Base-by-base conservation (phyloP, 2,113 vertebrate genomes). In the Grallaria varia region DNA sequence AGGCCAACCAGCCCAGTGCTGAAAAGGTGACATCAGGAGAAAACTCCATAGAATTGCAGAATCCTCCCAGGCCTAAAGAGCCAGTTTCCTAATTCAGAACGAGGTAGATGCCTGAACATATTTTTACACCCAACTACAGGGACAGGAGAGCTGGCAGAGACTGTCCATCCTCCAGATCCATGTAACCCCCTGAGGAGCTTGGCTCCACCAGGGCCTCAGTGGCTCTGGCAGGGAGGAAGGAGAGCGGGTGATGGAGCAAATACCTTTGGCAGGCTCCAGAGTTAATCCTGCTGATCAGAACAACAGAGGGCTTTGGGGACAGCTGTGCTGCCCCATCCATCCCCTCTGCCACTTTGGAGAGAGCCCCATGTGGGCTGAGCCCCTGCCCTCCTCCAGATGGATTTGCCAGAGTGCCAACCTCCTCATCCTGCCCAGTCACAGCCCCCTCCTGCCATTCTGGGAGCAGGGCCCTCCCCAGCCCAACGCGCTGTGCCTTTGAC, bases 341-440 rank as follows among this genome's bases (percentile, higher is more conserved):
- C 58, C 40, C 33, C 68, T 67, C 56, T 59, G 55, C 22, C 49
- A 5, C 44, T 31, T 6, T 55, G 42, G 80, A 73, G 55, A 58
- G 37, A 64, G n/a, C 69, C 71, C 75, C 67, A 40, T 53, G n/a
- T 44, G 87, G 96, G 33, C 39, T 28, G 89, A 91, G 84, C 53
- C 60, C 92, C 80, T 93, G 76, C 77, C 83, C 81, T 93, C 35
- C 79, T 74, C 89, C 87, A 58, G 42, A 87, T 21, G 71, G 89
- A 67, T 47, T 68, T 56, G 53, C 84, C 78, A 74, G 49, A 7
- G 31, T 52, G 72, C 33, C 89, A 84, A 2, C 44, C 42, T 40
- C 49, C 68, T 35, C 35, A 7, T 71, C 35, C 62, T 73, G 58
- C 74, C 37, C 42, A 23, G 58, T 44, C 66, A 5, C 60, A 81